Percentiles rank a stretch among this genome's conserved stretches.
phyloP scores from a whole-genome alignment of 2,113 vertebrate species.

The Carollia perspicillata region DNA sequence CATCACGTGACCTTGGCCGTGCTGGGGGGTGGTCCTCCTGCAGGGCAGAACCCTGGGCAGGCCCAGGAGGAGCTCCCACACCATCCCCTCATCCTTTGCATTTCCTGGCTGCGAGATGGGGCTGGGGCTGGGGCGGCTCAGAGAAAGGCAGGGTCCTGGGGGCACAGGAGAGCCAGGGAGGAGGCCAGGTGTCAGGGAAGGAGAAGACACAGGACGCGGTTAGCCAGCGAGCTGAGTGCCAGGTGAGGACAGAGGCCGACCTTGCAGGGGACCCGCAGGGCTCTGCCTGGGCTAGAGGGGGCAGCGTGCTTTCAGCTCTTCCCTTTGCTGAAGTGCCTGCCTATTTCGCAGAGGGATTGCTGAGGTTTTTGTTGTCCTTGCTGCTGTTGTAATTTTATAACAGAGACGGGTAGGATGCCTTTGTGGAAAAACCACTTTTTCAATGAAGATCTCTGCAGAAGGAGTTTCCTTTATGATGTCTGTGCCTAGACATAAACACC shows the following conservation, averaged over 20 bases:
- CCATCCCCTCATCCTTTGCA: fast-evolving
- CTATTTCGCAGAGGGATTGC: neutral
- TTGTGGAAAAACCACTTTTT: neutral
- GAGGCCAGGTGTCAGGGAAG: no score
- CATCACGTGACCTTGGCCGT: fast-evolving
- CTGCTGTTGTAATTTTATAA: neutral
- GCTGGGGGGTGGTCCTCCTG: fast-evolving
- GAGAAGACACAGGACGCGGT: neutral
- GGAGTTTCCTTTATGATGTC: neutral
- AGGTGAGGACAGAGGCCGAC: neutral
- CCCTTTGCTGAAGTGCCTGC: neutral
- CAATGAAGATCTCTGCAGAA: neutral
- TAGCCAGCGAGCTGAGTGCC: neutral
- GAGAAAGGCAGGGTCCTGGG: neutral
- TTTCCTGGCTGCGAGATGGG: neutral
- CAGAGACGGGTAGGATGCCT: neutral
- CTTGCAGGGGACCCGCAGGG: neutral
- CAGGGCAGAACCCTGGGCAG: neutral
- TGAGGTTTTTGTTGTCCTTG: neutral
- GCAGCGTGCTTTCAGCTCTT: neutral
- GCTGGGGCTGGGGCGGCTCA: fast-evolving
- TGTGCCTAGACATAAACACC: neutral
- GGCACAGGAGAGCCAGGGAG: neutral
- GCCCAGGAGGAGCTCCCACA: fast-evolving
- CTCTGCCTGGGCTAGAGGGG: neutral